These are phyloP conservation scores for Elachura formosa DNA, from an alignment of 2,113 vertebrate genomes.

Conservation along the genomic window DNA sequence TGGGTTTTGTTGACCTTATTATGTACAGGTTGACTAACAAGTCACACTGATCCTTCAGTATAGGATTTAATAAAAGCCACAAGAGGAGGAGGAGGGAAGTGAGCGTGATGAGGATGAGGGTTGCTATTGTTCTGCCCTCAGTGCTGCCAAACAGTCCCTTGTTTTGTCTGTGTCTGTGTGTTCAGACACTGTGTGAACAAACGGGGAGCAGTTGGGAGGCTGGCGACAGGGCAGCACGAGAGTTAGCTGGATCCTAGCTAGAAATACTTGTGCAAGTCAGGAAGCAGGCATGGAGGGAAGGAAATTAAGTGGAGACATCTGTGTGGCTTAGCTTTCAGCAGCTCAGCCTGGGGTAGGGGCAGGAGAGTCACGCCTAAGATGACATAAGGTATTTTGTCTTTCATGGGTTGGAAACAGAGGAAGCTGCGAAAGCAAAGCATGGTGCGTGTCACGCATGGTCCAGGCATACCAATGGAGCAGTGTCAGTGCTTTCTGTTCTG, in stretches of 20 bases:
- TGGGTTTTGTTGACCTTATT: neutral
- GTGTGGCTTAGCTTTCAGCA: conserved; percentile 35
- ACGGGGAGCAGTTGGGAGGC: neutral
- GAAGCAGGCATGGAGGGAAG: conserved; percentile 63
- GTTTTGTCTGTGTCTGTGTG: conserved; percentile 21
- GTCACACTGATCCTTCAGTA: neutral
- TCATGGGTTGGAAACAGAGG: conserved; percentile 58
- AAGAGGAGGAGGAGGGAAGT: neutral
- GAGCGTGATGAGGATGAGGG: conserved; percentile 23
- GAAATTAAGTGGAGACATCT: conserved; percentile 69
- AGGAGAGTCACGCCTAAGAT: conserved; percentile 35
- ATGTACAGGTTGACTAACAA: neutral
- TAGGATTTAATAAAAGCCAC: neutral
- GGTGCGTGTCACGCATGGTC: conserved; percentile 24
- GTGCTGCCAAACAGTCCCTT: conserved; percentile 14
- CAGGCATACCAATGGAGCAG: conserved; percentile 42
- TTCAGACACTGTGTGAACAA: neutral
- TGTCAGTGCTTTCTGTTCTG: neutral
- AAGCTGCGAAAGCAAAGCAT: conserved; percentile 27
- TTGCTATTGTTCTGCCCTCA: conserved; percentile 48
- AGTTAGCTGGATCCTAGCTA: conserved; percentile 5
- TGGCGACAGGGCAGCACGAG: neutral
- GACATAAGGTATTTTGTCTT: conserved; percentile 47
- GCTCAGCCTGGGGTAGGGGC: conserved; percentile 47
- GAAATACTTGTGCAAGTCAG: conserved; percentile 6